Evolutionary conservation across 2,113 vertebrate species (phyloP).

Genomic region (Ariopsis seemanni): DNA sequence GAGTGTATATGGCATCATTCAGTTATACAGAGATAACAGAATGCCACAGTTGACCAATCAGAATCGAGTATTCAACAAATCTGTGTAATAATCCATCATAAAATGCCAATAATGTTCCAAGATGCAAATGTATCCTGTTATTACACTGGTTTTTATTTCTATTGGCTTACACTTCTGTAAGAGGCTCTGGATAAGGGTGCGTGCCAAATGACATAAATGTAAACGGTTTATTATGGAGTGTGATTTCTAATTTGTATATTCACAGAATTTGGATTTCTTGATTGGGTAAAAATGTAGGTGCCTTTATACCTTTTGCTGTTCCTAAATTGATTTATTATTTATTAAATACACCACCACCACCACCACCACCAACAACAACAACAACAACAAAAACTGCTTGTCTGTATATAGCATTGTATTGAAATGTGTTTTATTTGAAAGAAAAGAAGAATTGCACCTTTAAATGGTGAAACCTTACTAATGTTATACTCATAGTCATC

Average conservation of each 20-base stretch:
- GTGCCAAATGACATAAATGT: neutral
- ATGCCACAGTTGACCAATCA: too few relatives aligned
- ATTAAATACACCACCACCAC: neutral
- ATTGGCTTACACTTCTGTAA: neutral
- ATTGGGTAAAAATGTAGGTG: neutral
- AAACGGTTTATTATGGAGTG: neutral
- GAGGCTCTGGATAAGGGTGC: neutral
- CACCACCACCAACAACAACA: too few relatives aligned
- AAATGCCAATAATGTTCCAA: neutral
- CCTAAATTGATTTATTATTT: neutral
- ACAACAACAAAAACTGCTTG: neutral
- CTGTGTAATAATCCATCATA: too few relatives aligned
- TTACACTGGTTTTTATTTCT: neutral
- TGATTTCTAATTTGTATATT: neutral
- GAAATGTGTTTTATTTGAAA: neutral
- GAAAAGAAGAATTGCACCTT: neutral
- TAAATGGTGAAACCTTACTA: neutral
- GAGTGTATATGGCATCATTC: too few relatives aligned
- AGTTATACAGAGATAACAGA: too few relatives aligned
- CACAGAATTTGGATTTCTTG: neutral
- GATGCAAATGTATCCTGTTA: neutral
- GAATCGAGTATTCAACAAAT: too few relatives aligned
- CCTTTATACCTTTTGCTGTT: neutral
- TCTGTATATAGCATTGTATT: neutral
- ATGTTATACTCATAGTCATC: neutral